phyloP scores from a whole-genome alignment of 1,140 invertebrate species.

The Akabosia matsudoensis region DNA sequence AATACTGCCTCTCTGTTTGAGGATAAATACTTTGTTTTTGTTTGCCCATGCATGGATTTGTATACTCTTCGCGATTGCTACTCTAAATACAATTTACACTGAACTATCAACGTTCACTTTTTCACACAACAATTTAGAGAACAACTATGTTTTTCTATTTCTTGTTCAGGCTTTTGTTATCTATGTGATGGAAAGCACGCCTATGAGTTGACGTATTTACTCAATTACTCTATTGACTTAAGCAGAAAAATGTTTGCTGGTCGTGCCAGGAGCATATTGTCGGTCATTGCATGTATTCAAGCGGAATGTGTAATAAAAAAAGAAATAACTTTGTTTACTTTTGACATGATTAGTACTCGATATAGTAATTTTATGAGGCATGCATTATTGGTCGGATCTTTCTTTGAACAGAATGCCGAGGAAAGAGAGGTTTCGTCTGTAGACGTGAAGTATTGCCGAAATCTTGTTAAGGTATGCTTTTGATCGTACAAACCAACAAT shows the following conservation, averaged over 20 bases:
- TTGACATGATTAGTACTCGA: conserved; percentile 13
- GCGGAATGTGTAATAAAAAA: not conserved
- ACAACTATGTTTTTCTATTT: too few relatives aligned
- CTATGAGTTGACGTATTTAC: not conserved
- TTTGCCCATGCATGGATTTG: too few relatives aligned
- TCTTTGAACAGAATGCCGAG: too few relatives aligned
- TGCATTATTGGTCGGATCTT: not conserved
- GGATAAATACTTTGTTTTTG: too few relatives aligned
- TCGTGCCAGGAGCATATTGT: not conserved
- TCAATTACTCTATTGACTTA: not conserved
- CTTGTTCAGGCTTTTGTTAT: not conserved
- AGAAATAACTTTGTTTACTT: conserved; percentile 10
- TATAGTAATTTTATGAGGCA: not conserved
- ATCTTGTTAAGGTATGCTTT: too few relatives aligned
- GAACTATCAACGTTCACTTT: not conserved
- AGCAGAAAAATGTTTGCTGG: not conserved
- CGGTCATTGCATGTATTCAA: not conserved
- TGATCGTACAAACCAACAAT: too few relatives aligned
- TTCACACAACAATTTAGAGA: not conserved
- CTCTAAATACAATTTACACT: too few relatives aligned
- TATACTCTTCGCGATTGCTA: too few relatives aligned
- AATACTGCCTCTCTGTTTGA: too few relatives aligned
- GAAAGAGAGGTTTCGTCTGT: too few relatives aligned
- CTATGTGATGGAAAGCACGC: not conserved
- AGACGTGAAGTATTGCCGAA: too few relatives aligned